Conservation (phyloP, 1,140 invertebrate species). For the Drosophila bocqueti region DNA sequence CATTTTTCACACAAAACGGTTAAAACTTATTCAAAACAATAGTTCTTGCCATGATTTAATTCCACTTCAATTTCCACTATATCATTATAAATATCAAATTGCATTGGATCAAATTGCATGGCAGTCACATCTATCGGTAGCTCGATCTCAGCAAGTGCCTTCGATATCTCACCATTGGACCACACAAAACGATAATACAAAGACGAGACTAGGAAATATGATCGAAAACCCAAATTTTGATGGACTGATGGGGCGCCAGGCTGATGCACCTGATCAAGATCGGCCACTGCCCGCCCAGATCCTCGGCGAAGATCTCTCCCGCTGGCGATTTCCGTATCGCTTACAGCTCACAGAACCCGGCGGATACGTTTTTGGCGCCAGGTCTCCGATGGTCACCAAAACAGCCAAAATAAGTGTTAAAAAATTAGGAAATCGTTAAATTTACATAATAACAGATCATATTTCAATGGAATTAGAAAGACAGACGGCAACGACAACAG, state of each 20-base stretch:
- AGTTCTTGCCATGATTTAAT: background rate
- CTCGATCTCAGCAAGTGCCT: slow-evolving; percentile 35
- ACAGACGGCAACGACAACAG: slow-evolving; percentile 64
- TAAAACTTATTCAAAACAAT: background rate
- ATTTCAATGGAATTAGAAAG: slow-evolving; percentile 52
- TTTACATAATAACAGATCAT: slow-evolving; percentile 82
- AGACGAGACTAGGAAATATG: background rate
- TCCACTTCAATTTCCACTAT: no score
- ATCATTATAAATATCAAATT: slow-evolving; percentile 6
- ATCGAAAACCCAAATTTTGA: slow-evolving; percentile 26
- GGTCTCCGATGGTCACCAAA: slow-evolving; percentile 22
- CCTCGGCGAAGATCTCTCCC: slow-evolving; percentile 3
- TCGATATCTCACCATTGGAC: slow-evolving; percentile 9
- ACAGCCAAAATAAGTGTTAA: slow-evolving; percentile 68
- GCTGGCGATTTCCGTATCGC: slow-evolving; percentile 27
- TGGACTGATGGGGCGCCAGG: slow-evolving; percentile 43
- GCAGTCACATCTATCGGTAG: slow-evolving; percentile 22
- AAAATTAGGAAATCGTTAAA: slow-evolving; percentile 80
- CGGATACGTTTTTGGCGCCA: slow-evolving; percentile 60
- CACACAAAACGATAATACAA: slow-evolving; percentile 12
- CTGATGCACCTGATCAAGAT: slow-evolving; percentile 30
- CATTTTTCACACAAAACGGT: background rate
- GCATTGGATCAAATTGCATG: slow-evolving; percentile 10
- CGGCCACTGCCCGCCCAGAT: slow-evolving; percentile 27
- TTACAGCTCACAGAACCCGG: slow-evolving; percentile 18